A percentile compares a stretch with the other conserved stretches of the same genome.
These are phyloP conservation scores for Zaprionus bogoriensis DNA, from an alignment of 2,888 invertebrate genomes.

Conservation along the genomic window DNA sequence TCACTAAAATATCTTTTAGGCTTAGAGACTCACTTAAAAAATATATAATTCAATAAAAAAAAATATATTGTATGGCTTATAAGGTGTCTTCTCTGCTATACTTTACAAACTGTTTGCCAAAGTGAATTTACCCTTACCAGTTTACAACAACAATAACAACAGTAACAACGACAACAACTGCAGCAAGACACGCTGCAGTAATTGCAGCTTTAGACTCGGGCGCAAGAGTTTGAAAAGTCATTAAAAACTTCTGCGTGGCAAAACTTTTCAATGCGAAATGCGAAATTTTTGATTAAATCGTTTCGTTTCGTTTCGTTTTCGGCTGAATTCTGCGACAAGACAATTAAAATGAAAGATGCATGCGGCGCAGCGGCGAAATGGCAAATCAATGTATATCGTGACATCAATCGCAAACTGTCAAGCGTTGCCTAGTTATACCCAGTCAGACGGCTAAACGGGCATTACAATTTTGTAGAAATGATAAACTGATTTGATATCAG, in stretches of 20 bases:
- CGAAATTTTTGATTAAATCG: constrained; percentile 79
- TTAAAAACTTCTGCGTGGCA: constrained; percentile 74
- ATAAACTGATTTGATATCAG: no score
- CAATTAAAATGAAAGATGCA: constrained; percentile 81
- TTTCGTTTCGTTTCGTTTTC: constrained; percentile 35
- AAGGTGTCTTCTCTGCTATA: no score
- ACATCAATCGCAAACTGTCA: constrained; percentile 78
- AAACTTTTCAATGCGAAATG: constrained; percentile 72
- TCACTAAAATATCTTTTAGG: no score
- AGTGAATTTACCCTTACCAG: no score
- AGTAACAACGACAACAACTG: constrained; percentile 15
- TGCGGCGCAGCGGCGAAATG: constrained; percentile 59
- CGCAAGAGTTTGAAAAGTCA: constrained; percentile 79
- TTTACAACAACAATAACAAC: constrained; percentile 6
- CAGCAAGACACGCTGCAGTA: constrained; percentile 50
- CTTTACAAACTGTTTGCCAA: no score
- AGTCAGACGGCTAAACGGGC: no score
- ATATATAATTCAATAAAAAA: no score
- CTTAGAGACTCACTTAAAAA: no score
- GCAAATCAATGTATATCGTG: constrained; percentile 82
- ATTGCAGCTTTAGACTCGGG: constrained; percentile 64
- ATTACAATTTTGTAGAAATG: no score
- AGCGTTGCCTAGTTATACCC: no score
- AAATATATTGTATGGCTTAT: no score
- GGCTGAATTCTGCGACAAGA: constrained; percentile 34